Evolutionary conservation across 2,113 vertebrate genomes (phyloP).

Genomic region (Orcinus orca): DNA sequence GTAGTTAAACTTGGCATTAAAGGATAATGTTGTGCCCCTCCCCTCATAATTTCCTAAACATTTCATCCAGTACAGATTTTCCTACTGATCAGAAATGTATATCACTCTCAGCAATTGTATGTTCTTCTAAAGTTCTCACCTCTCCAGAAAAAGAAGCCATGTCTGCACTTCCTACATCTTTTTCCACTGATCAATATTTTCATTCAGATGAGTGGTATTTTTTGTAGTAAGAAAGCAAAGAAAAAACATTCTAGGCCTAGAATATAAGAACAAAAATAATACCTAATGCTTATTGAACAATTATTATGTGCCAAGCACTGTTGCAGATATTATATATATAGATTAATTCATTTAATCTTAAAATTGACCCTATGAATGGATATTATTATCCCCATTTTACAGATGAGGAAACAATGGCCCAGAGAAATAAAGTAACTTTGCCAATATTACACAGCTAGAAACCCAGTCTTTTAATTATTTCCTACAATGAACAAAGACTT

Average conservation of each 20-base stretch:
- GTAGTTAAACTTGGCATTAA: neutral
- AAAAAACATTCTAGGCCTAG: neutral
- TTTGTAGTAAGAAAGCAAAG: neutral
- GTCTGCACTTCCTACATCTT: neutral
- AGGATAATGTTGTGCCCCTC: neutral
- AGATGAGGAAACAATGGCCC: neutral
- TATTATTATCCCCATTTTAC: neutral
- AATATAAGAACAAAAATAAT: neutral
- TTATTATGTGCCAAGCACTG: neutral
- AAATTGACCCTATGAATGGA: neutral
- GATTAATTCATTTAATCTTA: neutral
- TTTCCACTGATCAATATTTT: neutral
- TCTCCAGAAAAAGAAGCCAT: neutral
- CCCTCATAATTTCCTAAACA: neutral
- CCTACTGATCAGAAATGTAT: neutral
- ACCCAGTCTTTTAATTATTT: neutral
- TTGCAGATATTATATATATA: neutral
- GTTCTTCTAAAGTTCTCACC: neutral
- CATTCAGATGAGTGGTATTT: neutral
- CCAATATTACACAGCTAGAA: neutral
- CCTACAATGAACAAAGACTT: neutral
- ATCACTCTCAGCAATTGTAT: neutral
- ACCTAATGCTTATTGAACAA: neutral
- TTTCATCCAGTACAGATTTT: neutral
- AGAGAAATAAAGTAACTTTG: neutral